phyloP scores from a whole-genome alignment of 2,113 vertebrate species.

The Ceratotherium simum region DNA sequence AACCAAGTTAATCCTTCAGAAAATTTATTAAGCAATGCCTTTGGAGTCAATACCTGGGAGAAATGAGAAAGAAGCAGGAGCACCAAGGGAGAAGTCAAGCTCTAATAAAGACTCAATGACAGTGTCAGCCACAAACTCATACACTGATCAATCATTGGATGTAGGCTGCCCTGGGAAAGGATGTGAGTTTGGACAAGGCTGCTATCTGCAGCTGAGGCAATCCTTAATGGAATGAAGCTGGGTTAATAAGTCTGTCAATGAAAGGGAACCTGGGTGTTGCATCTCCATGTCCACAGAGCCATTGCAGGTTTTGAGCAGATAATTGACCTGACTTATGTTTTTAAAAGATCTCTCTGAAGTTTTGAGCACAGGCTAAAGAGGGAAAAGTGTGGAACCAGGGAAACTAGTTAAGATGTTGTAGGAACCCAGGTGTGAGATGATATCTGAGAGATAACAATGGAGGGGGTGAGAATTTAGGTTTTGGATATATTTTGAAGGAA shows the following conservation, averaged over 20 bases:
- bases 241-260: not conserved
- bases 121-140: not conserved
- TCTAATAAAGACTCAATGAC: not conserved
- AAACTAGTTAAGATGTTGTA: not conserved
- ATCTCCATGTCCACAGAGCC: not conserved
- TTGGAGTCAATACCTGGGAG: not conserved
- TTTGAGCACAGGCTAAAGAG: not conserved
- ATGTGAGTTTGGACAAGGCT: not conserved
- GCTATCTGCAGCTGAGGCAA: not conserved
- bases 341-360: not conserved
- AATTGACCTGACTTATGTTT: not conserved
- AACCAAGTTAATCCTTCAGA: not conserved
- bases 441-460: not conserved
- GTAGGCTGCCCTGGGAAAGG: not conserved
- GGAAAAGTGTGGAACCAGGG: not conserved
- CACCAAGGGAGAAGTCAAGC: not conserved
- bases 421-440: not conserved
- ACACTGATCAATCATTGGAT: not conserved
- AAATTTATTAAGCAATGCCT: not conserved
- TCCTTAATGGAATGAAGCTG: not conserved
- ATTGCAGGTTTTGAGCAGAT: not conserved
- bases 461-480: not conserved
- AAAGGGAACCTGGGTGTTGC: not conserved
- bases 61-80: not conserved
- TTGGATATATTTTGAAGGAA: conserved; percentile 4